Evolutionary conservation across 2,113 vertebrate species (phyloP), one percentile per base, ranked within the genome.

Genomic region (Podiceps cristatus): DNA sequence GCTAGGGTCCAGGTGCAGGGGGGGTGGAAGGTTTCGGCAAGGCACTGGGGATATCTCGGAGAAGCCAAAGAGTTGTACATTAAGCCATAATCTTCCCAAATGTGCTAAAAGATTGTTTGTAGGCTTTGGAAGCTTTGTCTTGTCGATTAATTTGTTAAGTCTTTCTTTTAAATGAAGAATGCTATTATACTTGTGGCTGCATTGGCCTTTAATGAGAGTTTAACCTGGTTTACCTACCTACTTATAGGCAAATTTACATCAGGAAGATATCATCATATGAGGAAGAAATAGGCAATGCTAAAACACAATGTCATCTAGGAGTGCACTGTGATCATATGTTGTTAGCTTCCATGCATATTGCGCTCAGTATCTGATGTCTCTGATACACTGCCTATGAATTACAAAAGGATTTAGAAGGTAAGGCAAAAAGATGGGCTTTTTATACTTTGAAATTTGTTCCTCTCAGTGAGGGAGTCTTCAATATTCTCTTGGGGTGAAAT

Each of bases 1-100:
- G 94, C 92, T 64, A 67, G 52, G 64, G 94, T 97, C 96, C 98
- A 98, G 98, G 98, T 98, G 98, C 98, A 97, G 67, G 63, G 40
- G 44, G 63, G 71, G 37, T 37, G 37, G 60, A 75, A 77, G 79
- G 47, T 90, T 94, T 72, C 5, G 0, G 47, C 83, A 90, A 87
- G 88, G 75, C 68, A 71, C 67, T 81, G 40, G 78, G 83, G 59
- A 76, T 95, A 94, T 95, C 79, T 77, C 71, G 88, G 83, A 80
- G 75, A 91, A 94, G 49, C 96, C 75, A 67, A 91, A 73, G 93
- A 90, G 87, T 82, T 93, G 80, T 73, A 91, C 88, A 94, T 96
- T 92, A 97, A 96, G 53, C 75, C 44, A 85, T 95, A 96, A 74
- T 95, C 89, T 95, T 93, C 76, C 80, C 88, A 86, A 95, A 98